Percentiles rank a stretch among this genome's conserved stretches.
Evolutionary conservation across 2,888 invertebrate species (phyloP).

Genomic region (Erebia aethiops): DNA sequence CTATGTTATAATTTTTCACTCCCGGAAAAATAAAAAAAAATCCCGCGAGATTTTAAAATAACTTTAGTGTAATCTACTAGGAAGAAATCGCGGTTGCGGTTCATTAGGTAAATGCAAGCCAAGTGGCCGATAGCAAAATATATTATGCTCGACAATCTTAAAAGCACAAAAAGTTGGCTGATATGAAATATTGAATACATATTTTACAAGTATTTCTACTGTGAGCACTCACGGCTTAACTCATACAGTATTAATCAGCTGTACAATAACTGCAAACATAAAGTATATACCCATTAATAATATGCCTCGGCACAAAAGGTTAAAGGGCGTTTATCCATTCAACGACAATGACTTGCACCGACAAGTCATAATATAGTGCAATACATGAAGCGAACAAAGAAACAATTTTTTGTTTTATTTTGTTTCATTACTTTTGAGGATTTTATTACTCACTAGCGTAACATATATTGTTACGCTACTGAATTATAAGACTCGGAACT

Average conservation of each 20-base stretch:
- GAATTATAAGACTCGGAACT: no score
- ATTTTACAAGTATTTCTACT: not conserved
- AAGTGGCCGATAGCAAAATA: no score
- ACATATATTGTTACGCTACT: no score
- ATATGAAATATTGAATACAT: not conserved
- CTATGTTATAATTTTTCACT: no score
- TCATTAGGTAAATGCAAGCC: no score
- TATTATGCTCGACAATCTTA: no score
- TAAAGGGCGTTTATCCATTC: conserved; percentile 16
- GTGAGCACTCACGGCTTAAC: not conserved
- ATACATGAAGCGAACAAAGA: not conserved
- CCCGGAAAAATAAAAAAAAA: no score
- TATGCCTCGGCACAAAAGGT: conserved; percentile 18
- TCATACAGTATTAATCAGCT: conserved; percentile 1
- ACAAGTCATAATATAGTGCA: conserved; percentile 8
- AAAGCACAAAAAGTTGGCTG: not conserved
- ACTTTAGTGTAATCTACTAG: no score
- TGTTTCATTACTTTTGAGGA: no score
- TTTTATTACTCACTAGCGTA: no score
- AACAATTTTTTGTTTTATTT: not conserved
- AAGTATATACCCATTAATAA: conserved; percentile 23
- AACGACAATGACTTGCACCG: not conserved
- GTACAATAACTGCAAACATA: conserved; percentile 18
- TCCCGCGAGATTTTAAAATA: no score
- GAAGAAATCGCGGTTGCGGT: no score